Conservation (phyloP, 2,113 vertebrate species). For the Cryptotis parvus region DNA sequence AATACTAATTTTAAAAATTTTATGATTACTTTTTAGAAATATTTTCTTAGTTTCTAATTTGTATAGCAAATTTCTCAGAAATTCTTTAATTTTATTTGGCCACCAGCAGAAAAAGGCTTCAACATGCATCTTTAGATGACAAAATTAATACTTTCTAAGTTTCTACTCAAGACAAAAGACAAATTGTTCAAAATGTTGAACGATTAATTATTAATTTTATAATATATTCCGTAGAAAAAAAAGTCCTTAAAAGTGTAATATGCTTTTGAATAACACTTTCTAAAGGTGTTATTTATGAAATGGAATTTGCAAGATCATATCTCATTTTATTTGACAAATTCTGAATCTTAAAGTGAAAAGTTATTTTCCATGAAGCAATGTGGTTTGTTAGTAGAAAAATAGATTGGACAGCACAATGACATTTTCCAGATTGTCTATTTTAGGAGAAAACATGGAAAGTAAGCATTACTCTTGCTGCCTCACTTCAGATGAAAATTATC, state of each 20-base stretch:
- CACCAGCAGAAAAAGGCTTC: not conserved
- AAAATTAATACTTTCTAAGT: not conserved
- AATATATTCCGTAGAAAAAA: not conserved
- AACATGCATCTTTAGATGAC: not conserved
- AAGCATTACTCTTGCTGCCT: not conserved
- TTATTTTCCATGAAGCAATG: conserved; percentile 15
- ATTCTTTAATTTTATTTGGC: not conserved
- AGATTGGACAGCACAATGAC: not conserved
- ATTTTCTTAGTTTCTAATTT: not conserved
- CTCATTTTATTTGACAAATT: not conserved
- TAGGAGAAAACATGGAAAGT: not conserved
- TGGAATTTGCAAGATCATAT: not conserved
- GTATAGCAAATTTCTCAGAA: not conserved
- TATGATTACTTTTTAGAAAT: not conserved
- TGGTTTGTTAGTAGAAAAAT: not conserved
- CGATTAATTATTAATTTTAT: not conserved
- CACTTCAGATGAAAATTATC: not conserved
- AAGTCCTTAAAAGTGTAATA: not conserved
- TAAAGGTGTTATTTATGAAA: no score
- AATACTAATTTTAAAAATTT: not conserved
- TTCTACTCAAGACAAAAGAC: no score
- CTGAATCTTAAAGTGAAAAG: not conserved
- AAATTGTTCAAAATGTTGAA: no score
- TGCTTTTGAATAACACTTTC: not conserved
- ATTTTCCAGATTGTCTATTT: not conserved